These are phyloP conservation scores for Noctua janthe DNA, from an alignment of 2,888 invertebrate genomes.

Conservation along the genomic window DNA sequence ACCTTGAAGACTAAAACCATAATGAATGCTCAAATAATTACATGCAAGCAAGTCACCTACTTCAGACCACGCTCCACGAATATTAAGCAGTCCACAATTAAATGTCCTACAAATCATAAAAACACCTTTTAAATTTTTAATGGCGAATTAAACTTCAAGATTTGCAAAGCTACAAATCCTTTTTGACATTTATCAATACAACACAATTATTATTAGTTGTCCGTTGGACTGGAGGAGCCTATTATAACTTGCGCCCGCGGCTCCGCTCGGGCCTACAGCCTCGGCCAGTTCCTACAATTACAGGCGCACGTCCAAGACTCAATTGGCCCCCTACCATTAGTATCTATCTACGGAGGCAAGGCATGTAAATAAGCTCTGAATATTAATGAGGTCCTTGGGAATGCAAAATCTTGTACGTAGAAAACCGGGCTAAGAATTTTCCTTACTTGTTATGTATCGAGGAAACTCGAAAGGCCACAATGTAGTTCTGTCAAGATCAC, in stretches of 20 bases:
- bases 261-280: constrained; percentile 64
- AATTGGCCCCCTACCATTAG: constrained; percentile 73
- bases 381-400: constrained; percentile 79
- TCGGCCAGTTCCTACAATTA: constrained; percentile 76
- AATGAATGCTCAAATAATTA: constrained; percentile 67
- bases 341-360: constrained; percentile 72
- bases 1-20: constrained; percentile 62
- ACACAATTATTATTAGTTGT: constrained; percentile 74
- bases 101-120: constrained; percentile 23
- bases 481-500: constrained; percentile 61
- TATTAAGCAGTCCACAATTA: constrained; percentile 45
- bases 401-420: constrained; percentile 70
- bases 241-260: constrained; percentile 77
- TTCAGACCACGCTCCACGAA: constrained; percentile 39
- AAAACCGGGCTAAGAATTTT: constrained; percentile 73
- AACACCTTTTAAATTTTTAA: constrained; percentile 24
- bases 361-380: constrained; percentile 79
- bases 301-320: constrained; percentile 69
- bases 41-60: constrained; percentile 70
- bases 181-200: constrained; percentile 79
- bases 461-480: constrained; percentile 70
- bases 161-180: constrained; percentile 60
- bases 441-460: constrained; percentile 68
- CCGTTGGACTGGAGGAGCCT: constrained; percentile 61
- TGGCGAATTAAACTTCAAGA: constrained; percentile 21